Evolutionary conservation across 2,888 invertebrate species (phyloP).

Genomic region (Eupithecia exiguata): DNA sequence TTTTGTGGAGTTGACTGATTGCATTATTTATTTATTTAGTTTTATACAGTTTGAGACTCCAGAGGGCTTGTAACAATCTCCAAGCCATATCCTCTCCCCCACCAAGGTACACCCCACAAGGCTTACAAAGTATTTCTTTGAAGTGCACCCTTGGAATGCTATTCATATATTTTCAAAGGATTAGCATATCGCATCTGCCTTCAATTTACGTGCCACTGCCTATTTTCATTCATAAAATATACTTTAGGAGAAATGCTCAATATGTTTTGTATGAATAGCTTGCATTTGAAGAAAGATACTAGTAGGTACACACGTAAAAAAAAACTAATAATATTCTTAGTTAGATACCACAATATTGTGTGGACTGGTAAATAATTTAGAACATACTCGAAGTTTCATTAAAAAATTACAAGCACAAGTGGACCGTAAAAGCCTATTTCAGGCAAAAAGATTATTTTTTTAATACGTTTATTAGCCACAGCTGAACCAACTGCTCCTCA

Average conservation of each 20-base stretch:
- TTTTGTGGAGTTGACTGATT: not conserved
- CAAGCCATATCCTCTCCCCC: not conserved
- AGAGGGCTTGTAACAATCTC: not conserved
- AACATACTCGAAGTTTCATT: not conserved
- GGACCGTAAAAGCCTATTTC: not conserved
- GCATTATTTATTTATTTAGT: not conserved
- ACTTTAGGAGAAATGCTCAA: not conserved
- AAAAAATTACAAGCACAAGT: not conserved
- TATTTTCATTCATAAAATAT: not conserved
- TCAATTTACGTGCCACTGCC: constrained; percentile 46
- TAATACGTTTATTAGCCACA: not conserved
- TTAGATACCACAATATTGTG: too few relatives aligned
- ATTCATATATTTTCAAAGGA: constrained; percentile 49
- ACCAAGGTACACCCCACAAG: constrained; percentile 4
- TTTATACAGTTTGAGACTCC: not conserved
- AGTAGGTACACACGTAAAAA: too few relatives aligned
- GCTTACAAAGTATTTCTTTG: constrained; percentile 41
- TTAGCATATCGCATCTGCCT: constrained; percentile 54
- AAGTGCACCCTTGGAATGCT: constrained; percentile 47
- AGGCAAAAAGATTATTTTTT: not conserved
- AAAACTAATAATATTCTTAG: too few relatives aligned
- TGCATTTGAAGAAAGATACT: not conserved
- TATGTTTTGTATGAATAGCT: not conserved
- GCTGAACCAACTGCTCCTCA: not conserved
- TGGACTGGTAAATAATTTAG: too few relatives aligned